Evolutionary conservation across 2,888 invertebrate species (phyloP).

Genomic region (Ditylenchus weischeri): DNA sequence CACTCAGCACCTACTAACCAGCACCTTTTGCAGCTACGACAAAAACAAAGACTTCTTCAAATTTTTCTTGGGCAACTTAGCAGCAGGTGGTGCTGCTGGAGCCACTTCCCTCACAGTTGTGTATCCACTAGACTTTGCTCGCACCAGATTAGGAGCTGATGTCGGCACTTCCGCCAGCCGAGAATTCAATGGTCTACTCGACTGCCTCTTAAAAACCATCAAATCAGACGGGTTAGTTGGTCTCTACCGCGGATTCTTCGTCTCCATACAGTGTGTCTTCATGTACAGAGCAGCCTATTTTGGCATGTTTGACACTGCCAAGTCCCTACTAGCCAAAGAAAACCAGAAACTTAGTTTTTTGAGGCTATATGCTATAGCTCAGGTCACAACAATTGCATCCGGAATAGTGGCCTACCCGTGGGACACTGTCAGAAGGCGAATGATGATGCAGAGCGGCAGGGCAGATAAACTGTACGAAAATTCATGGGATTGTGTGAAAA

Average conservation of each 20-base stretch:
- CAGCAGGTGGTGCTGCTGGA: constrained; percentile 87
- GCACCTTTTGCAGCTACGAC: constrained; percentile 5
- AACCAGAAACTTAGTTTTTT: constrained; percentile 78
- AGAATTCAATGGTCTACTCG: constrained; percentile 82
- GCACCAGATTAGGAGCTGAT: constrained; percentile 82
- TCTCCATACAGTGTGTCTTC: constrained; percentile 81
- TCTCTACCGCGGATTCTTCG: constrained; percentile 84
- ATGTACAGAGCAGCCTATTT: constrained; percentile 77
- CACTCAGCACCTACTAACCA: too few relatives aligned
- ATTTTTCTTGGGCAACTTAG: constrained; percentile 67
- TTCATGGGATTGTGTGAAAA: constrained; percentile 84
- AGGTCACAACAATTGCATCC: constrained; percentile 76
- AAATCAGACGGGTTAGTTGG: constrained; percentile 77
- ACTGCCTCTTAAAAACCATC: constrained; percentile 77
- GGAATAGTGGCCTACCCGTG: constrained; percentile 94
- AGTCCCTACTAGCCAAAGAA: constrained; percentile 60
- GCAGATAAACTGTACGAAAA: constrained; percentile 78
- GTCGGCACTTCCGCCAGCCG: constrained; percentile 73
- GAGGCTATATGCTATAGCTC: constrained; percentile 77
- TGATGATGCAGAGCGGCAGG: constrained; percentile 97
- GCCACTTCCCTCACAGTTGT: constrained; percentile 88
- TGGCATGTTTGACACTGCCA: constrained; percentile 48
- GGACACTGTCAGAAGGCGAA: constrained; percentile 87
- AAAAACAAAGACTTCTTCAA: constrained; percentile 9
- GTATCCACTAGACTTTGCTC: constrained; percentile 88